Base-by-base conservation (phyloP, 2,797 vertebrate species). In the Notoglanidium macrostoma region DNA sequence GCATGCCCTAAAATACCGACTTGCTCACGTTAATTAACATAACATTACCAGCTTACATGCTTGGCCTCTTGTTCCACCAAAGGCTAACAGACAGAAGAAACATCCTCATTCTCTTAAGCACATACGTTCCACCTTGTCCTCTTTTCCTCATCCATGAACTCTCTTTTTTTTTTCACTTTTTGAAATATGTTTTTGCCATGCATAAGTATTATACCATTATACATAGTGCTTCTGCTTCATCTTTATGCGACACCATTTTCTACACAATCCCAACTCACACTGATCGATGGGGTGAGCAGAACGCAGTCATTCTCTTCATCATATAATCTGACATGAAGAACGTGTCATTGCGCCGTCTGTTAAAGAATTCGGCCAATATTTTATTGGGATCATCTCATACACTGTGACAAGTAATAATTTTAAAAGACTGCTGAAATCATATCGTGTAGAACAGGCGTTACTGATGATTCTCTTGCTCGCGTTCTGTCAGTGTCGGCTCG, bases 391-490 rank as follows among this genome's bases (percentile, higher is more conserved):
- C 29, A 78, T 78, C 54, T 40, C 76, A 2, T 78, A 55, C 76
- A 10, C n/a, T 2, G 35, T 78, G 29, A 35, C 29, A 35, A 78
- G 76, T 11, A 32, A 32, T 55, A 9, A 77, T 77, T 77, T 8
- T 55, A 55, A 77, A 77, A 77, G n/a, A 11, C 17, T 2, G 73
- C 46, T 76, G 46, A 51, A 76, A 49, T 76, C 15, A 15, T 32
- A 29, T 77, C 3, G 3, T 54, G 49, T 77, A 21, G 32, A 77
- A 29, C 49, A 51, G n/a, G 12, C 49, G 29, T 54, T 54, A 11
- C 19, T 73, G 70, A 46, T 67, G 65, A n/a, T 90, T 40, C 55
- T 81, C 17, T 67, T 40, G 12, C 44, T 65, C 49, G 12, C 29
- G 44, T 35, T 40, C 23, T 57, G 14, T 44, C 49, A 40, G 23